Percentiles rank a stretch among this genome's conserved stretches.
These are phyloP conservation scores for Ellobius talpinus DNA, from an alignment of 2,113 vertebrate genomes.

Conservation along the genomic window DNA sequence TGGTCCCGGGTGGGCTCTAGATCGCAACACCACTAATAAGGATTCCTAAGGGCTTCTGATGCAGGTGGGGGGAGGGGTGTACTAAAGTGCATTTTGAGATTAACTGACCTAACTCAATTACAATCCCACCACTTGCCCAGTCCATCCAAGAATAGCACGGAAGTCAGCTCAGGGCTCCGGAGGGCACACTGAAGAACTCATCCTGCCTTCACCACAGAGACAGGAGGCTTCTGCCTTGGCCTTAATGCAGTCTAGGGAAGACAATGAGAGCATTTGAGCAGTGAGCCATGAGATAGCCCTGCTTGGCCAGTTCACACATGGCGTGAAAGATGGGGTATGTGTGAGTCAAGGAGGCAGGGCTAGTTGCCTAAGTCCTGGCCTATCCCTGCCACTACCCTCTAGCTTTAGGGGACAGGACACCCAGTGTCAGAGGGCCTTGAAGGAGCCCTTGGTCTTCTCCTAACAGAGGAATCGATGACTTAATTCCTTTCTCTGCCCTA, in stretches of 20 bases:
- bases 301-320: not conserved
- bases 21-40: not conserved
- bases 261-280: not conserved
- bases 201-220: not conserved
- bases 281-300: not conserved
- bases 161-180: not conserved
- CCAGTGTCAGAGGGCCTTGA: not conserved
- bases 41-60: not conserved
- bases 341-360: not conserved
- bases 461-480: not conserved
- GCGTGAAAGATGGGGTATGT: not conserved
- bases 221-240: not conserved
- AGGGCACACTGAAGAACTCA: not conserved
- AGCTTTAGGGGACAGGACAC: not conserved
- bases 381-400: not conserved
- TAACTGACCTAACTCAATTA: not conserved
- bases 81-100: not conserved
- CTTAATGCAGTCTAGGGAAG: not conserved
- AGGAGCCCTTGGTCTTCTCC: not conserved
- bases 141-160: fast-evolving
- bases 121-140: fast-evolving
- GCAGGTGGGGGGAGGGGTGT: no score
- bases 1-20: not conserved
- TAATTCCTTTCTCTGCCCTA: not conserved
- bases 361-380: not conserved